Conservation (phyloP, 2,888 invertebrate genomes). For the Pelosia muscerda region DNA sequence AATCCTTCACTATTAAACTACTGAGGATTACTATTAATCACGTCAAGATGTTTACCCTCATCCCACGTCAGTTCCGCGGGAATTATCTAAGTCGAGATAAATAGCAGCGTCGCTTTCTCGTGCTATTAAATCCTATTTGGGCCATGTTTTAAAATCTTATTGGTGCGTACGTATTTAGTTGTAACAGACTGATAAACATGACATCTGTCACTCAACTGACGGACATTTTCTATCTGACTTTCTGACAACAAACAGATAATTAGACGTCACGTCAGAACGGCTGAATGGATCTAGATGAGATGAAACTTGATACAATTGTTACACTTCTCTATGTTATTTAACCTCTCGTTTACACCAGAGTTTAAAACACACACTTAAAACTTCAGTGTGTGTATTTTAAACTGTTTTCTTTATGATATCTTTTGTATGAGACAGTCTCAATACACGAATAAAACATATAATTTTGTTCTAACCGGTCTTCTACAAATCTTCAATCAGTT, state of each 20-base stretch:
- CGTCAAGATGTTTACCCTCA: constrained; percentile 85
- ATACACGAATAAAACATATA: too few relatives aligned
- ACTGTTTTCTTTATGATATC: too few relatives aligned
- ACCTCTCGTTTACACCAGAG: too few relatives aligned
- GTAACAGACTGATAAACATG: constrained; percentile 46
- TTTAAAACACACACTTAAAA: too few relatives aligned
- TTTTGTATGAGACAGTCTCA: too few relatives aligned
- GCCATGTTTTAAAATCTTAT: constrained; percentile 67
- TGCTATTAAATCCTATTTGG: constrained; percentile 63
- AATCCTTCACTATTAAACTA: constrained; percentile 82
- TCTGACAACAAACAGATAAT: neutral
- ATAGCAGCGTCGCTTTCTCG: constrained; percentile 71
- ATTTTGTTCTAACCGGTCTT: too few relatives aligned
- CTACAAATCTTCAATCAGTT: too few relatives aligned
- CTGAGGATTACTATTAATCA: constrained; percentile 83
- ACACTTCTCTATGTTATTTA: too few relatives aligned
- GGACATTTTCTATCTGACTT: neutral
- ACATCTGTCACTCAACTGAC: neutral
- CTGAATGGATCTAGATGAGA: neutral
- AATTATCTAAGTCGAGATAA: constrained; percentile 82
- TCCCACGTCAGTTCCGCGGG: constrained; percentile 77
- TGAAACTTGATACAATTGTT: too few relatives aligned
- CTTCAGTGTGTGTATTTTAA: too few relatives aligned
- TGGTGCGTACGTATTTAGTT: constrained; percentile 62
- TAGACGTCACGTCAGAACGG: neutral